These are phyloP conservation scores for Nansenia antarctica DNA, from an alignment of 2,113 vertebrate genomes.

Conservation along the genomic window DNA sequence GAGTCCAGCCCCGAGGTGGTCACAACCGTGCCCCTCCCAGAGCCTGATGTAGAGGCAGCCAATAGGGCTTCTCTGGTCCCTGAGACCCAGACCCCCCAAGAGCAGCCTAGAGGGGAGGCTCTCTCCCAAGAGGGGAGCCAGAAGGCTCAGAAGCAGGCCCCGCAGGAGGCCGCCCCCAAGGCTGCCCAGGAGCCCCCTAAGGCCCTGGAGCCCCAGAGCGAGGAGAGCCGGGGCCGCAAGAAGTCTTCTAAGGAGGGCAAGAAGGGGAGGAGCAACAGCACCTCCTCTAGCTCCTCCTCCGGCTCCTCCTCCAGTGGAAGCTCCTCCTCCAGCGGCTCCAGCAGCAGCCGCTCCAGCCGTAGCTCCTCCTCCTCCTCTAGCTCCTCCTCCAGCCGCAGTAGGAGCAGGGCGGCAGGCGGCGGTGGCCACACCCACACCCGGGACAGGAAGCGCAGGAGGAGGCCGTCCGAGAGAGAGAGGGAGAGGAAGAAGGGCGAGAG, in stretches of 20 bases:
- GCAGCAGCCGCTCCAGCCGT: slow-evolving; percentile 80
- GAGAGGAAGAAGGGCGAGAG: slow-evolving; percentile 85
- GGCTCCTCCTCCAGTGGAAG: slow-evolving; percentile 88
- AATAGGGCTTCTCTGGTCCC: neutral
- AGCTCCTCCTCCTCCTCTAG: slow-evolving; percentile 82
- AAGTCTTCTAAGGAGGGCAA: slow-evolving; percentile 75
- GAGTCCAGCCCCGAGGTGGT: slow-evolving; percentile 3
- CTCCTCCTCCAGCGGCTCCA: slow-evolving; percentile 78
- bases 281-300: slow-evolving; percentile 61
- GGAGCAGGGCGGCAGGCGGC: slow-evolving; percentile 78
- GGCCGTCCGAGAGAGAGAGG: slow-evolving; percentile 70
- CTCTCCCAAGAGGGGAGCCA: neutral
- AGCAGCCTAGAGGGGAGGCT: neutral
- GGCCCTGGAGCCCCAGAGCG: slow-evolving; percentile 59
- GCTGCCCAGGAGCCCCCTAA: slow-evolving; percentile 6
- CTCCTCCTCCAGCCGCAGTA: slow-evolving; percentile 84
- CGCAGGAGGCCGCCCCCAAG: neutral
- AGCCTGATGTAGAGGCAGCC: neutral
- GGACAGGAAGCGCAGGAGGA: slow-evolving; percentile 82
- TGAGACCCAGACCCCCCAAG: slow-evolving; percentile 6
- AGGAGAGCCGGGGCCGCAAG: slow-evolving; percentile 63
- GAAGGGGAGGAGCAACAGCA: slow-evolving; percentile 73
- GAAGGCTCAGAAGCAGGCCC: neutral
- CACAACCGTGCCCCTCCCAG: neutral
- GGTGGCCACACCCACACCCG: too few species aligned